Percentiles rank a stretch among this genome's conserved stretches.
Conservation (phyloP, 2,888 invertebrate species). For the Acheta domesticus region DNA sequence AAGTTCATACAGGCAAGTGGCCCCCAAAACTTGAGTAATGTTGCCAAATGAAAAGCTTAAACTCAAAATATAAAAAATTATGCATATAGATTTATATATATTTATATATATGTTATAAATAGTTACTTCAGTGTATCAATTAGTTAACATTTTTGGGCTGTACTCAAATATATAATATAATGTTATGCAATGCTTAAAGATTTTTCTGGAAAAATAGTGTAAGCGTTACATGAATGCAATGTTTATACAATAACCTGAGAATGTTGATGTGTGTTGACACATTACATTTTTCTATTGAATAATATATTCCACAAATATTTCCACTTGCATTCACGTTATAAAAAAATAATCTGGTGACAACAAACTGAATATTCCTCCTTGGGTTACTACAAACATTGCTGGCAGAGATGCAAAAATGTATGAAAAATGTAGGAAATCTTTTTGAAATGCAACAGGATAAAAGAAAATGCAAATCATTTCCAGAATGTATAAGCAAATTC, state of each 20-base stretch:
- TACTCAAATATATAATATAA: too few species aligned
- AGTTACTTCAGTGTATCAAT: not conserved
- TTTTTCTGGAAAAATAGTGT: not conserved
- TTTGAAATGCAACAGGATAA: not conserved
- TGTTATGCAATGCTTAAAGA: not conserved
- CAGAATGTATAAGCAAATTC: too few species aligned
- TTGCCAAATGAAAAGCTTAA: too few species aligned
- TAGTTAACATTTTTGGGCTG: too few species aligned
- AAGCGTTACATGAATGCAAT: not conserved
- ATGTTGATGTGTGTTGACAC: not conserved
- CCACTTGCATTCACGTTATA: not conserved
- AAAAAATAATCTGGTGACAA: not conserved
- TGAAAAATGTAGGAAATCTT: not conserved
- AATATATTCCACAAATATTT: not conserved
- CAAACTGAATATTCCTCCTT: not conserved
- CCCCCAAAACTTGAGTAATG: not conserved
- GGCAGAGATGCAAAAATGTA: not conserved
- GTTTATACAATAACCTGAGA: not conserved
- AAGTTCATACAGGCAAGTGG: not conserved
- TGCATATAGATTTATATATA: not conserved
- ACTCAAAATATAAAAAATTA: not conserved
- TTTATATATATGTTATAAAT: not conserved
- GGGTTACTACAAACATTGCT: not conserved
- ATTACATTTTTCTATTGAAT: not conserved
- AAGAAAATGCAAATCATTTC: too few species aligned